Base-by-base conservation (phyloP, 2,797 vertebrate genomes). In the Microctenopoma stevenorrisi region DNA sequence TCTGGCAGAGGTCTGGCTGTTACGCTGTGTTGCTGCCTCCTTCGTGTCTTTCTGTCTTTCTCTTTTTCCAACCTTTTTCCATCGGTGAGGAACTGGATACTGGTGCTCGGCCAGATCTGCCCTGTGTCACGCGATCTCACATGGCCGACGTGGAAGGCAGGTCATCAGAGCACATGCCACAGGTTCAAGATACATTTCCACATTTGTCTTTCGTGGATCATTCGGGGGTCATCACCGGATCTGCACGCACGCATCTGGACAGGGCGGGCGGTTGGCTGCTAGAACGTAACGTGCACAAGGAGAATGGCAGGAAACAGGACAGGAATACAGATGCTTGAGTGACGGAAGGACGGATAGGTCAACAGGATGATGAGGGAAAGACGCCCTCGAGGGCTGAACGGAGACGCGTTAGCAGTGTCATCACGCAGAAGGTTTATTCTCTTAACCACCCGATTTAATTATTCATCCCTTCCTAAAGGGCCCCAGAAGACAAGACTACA, bases 301-400 rank as follows among this genome's bases (percentile, higher is more conserved):
- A 89, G 70, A 89, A 87, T 82, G 67, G 79, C 79, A 87, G 92
- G 91, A 93, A 92, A 83, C 79, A 76, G 79, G 77, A 51, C 63
- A 74, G 64, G 77, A 80, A 81, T 77, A 68, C 59, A 9, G 60
- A 83, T 28, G 65, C 22, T 5, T 62, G 50, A 48, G 66, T 71
- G 72, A 42, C 44, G 7, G 64, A 77, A 48, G 7, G 68, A 84
- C 51, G 69, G 53, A 26, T 22, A 38, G 67, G 77, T 79, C 81
- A 79, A 81, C 79, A 78, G 86, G 84, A 85, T 59, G 73, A 25
- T 16, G 64, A 59, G 53, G 64, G 33, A 68, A 64, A 72, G 67
- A 43, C 56, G 48, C 38, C 51, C 42, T 11, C 50, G 25, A 28
- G 15, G 50, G 53, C 53, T 64, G 58, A 69, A 68, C 6, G 40